Base-by-base conservation (phyloP, 2,888 invertebrate genomes). In the Diaperis boleti region DNA sequence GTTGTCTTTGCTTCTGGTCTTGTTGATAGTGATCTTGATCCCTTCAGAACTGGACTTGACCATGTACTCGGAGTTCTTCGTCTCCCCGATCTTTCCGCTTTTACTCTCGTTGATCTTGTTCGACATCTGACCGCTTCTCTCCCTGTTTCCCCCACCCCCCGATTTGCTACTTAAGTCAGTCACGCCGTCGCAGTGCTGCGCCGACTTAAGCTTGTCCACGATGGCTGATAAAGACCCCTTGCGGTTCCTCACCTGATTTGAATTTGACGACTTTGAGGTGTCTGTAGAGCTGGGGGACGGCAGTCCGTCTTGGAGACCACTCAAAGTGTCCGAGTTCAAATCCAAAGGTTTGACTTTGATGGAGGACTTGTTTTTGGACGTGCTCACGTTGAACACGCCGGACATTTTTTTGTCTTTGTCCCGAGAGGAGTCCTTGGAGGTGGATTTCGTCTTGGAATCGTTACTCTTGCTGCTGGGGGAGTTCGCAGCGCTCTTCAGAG, bases 11-110 rank as follows among this genome's bases (percentile, higher is more conserved):
- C 88, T 87, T 73, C 91, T 85, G 0, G 95, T 94, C 83, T 95
- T 95, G 75, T 95, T 95, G 17, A 95, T 94, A 1, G 94, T 96
- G 55, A 96, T 87, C 80, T 95, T 96, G 83, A 96, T 92, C 2
- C 94, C 94, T 72, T 94, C 94, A 10, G 89, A 89, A 76, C 94
- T 93, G 11, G 92, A 91, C 76, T 95, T 95, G 0, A 95, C 92
- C 89, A 93, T 93, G 74, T 95, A 95, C 74, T 94, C 94, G 18
- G 91, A 89, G 76, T 90, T 90, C 81, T 91, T 91, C 61, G 82
- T 85, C 33, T 84, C 84, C 11, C 79, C 77, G 13, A 78, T 75
- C 37, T 79, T 78, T 52, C 70, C 69, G 3, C 70, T 63, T 41
- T 64, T 70, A 62, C 70, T 72, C 11, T 63, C 78, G 71, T 47